Conservation (phyloP, 1,140 invertebrate species). For the Goniozus legneri region DNA sequence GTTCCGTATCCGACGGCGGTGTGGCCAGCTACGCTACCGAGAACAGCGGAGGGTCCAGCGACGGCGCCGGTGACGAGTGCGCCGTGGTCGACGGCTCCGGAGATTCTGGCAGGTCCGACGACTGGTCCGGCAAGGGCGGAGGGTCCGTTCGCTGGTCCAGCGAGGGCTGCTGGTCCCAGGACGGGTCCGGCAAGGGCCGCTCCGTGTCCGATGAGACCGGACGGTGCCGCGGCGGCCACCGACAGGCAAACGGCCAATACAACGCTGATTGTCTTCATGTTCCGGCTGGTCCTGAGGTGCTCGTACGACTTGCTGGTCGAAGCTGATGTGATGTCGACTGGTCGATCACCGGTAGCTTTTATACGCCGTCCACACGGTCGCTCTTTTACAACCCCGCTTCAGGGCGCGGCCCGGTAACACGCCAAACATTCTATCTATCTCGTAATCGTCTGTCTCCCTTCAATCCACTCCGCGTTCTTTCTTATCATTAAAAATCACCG, state of each 20-base stretch:
- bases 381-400: constrained; percentile 37
- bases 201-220: constrained; percentile 32
- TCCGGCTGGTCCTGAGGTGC: too few species aligned
- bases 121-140: constrained; percentile 38
- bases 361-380: constrained; percentile 23
- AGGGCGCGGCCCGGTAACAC: constrained; percentile 46
- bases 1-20: constrained; percentile 22
- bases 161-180: constrained; percentile 34
- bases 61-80: constrained; percentile 48
- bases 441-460: too few species aligned
- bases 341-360: constrained; percentile 34
- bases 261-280: too few species aligned
- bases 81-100: constrained; percentile 47
- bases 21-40: constrained; percentile 40
- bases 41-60: constrained; percentile 44
- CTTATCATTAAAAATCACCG: background rate
- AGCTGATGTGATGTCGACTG: constrained; percentile 36
- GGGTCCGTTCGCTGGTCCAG: constrained; percentile 37
- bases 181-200: constrained; percentile 35
- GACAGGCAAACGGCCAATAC: constrained; percentile 36
- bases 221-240: constrained; percentile 37
- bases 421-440: constrained; percentile 47
- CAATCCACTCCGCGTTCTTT: background rate
- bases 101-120: constrained; percentile 42
- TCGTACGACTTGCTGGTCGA: constrained; percentile 11